Conservation (phyloP, 2,888 invertebrate genomes). For the Marasmarcha lunaedactyla region DNA sequence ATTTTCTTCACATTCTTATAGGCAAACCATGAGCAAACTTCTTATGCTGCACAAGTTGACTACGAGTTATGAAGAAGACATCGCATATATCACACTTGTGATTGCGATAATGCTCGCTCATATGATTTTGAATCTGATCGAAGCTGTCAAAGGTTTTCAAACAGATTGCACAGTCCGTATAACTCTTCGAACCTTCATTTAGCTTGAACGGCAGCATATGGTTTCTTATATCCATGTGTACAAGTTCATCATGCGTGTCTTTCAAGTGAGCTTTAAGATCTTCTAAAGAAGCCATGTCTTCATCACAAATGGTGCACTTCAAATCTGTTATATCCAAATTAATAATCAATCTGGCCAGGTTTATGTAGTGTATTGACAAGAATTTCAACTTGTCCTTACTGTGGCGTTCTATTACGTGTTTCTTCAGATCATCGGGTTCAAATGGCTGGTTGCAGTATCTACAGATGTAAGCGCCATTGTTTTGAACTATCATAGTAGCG, state of each 20-base stretch:
- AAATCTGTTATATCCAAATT: slow-evolving; percentile 39
- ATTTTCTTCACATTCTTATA: no score
- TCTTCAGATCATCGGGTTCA: slow-evolving; percentile 26
- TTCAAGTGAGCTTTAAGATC: slow-evolving; percentile 36
- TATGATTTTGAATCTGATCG: slow-evolving; percentile 36
- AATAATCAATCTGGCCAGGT: slow-evolving; percentile 32
- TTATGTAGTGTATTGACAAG: slow-evolving; percentile 27
- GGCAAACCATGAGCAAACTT: slow-evolving; percentile 17
- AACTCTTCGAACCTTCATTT: slow-evolving; percentile 20
- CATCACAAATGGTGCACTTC: slow-evolving; percentile 31
- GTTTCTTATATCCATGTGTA: slow-evolving; percentile 39
- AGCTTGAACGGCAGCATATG: slow-evolving; percentile 36
- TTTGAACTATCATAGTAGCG: slow-evolving; percentile 18
- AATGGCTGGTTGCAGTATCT: slow-evolving; percentile 26
- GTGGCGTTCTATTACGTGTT: slow-evolving; percentile 24
- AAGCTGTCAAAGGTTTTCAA: slow-evolving; percentile 25
- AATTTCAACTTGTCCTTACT: slow-evolving; percentile 21
- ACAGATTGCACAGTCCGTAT: slow-evolving; percentile 23
- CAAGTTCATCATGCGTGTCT: slow-evolving; percentile 26
- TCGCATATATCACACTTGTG: slow-evolving; percentile 45
- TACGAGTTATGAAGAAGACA: slow-evolving; percentile 22
- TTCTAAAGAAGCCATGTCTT: slow-evolving; percentile 24
- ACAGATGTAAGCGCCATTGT: slow-evolving; percentile 21
- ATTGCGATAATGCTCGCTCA: slow-evolving; percentile 45
- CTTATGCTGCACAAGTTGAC: slow-evolving; percentile 25